Evolutionary conservation across 2,888 invertebrate species (phyloP).

Genomic region (Lissonota sp.): DNA sequence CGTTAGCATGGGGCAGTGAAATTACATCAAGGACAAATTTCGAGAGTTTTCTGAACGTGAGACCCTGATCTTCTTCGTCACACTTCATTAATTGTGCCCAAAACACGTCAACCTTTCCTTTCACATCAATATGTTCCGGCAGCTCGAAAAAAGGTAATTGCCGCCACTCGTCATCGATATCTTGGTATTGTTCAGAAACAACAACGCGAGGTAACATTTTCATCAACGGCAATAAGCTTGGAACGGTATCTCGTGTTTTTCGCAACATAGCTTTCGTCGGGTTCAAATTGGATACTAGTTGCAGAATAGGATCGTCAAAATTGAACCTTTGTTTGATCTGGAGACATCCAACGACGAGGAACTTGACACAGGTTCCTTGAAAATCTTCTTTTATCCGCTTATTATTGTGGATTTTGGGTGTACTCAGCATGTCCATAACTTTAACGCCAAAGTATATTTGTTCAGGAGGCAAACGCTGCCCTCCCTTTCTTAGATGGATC

Average conservation of each 20-base stretch:
- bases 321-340: conserved; percentile 64
- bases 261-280: conserved; percentile 35
- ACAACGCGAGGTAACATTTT: conserved; percentile 22
- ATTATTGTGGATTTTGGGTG: conserved; percentile 37
- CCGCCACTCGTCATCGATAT: conserved; percentile 47
- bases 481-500: conserved; percentile 44
- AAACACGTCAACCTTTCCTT: conserved; percentile 28
- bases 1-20: conserved; percentile 53
- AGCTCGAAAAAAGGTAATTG: conserved; percentile 26
- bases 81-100: conserved; percentile 32
- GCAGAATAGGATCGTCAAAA: conserved; percentile 62
- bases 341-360: conserved; percentile 48
- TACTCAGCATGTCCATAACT: conserved; percentile 50
- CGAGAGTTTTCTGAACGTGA: conserved; percentile 39
- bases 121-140: conserved; percentile 21
- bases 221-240: conserved; percentile 28
- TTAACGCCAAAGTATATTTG: conserved; percentile 65
- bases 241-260: conserved; percentile 22
- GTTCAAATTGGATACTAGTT: conserved; percentile 34
- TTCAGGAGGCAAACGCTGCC: conserved; percentile 34
- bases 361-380: conserved; percentile 47
- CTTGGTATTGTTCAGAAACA: conserved; percentile 9
- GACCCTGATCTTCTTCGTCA: conserved; percentile 19
- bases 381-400: neutral
- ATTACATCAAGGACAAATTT: conserved; percentile 32